Conservation (phyloP, 2,888 invertebrate species). For the Drosophila helvetica region DNA sequence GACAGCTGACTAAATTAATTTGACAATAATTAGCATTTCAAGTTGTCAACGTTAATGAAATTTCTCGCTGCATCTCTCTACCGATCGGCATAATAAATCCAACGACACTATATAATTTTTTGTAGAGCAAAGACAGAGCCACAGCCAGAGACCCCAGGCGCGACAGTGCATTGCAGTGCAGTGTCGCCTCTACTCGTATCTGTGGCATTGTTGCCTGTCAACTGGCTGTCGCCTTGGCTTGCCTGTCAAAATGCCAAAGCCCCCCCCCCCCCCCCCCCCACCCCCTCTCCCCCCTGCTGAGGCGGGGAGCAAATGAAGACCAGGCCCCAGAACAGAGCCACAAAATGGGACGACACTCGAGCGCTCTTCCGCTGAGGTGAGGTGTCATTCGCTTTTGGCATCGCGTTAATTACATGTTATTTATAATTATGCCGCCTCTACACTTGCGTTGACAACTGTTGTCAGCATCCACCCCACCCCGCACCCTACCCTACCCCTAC, state of each 20-base stretch:
- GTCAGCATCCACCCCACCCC: conserved; percentile 55
- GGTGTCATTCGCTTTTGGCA: conserved; percentile 77
- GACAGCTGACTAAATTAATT: conserved; percentile 83
- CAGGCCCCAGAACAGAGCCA: conserved; percentile 23
- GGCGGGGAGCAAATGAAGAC: conserved; percentile 14
- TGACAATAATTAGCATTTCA: conserved; percentile 84
- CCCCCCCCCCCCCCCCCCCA: neutral
- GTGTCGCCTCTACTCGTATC: conserved; percentile 28
- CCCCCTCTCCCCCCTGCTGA: neutral
- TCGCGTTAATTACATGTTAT: conserved; percentile 79
- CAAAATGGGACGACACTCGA: conserved; percentile 18
- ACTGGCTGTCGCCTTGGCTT: conserved; percentile 40
- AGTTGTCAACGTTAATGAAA: conserved; percentile 82
- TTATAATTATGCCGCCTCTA: conserved; percentile 77
- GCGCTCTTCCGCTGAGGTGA: conserved; percentile 31
- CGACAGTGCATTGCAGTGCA: conserved; percentile 28
- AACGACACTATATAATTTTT: conserved; percentile 72
- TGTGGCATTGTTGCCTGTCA: conserved; percentile 59
- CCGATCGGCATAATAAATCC: conserved; percentile 62
- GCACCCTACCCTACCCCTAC: neutral
- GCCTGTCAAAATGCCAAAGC: conserved; percentile 51
- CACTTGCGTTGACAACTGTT: conserved; percentile 76
- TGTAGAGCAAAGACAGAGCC: conserved; percentile 35
- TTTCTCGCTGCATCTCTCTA: conserved; percentile 29
- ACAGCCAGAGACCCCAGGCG: no score